Base-by-base conservation (phyloP, 1,140 invertebrate species). In the Camponotus vicinus region DNA sequence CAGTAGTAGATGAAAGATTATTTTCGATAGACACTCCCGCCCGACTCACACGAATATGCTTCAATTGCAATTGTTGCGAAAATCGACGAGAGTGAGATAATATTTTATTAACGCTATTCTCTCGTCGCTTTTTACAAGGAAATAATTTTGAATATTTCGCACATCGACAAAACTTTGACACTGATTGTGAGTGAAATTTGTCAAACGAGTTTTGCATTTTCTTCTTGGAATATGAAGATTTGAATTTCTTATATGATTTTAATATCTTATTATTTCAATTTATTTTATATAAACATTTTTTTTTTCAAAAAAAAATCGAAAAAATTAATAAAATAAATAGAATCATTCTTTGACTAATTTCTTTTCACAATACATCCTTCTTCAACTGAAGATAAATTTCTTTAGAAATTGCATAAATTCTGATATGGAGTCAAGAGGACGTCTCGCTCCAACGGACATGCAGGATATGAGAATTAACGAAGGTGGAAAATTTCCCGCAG, bases 1-100 rank as follows among this genome's bases (percentile, higher is more conserved):
- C 49, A 52, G 11, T 13, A n/a, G 18, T 40, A 55, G n/a, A 42
- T 63, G 61, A 89, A 86, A 86, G 79, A 89, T 86, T 77, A 84
- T 37, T 75, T 77, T 70, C 7, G 49, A 84, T 55, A 49, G 61
- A 59, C 13, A 55, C 61, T 32, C 70, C 5, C 49, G 18, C 40
- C 11, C 66, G 27, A 27, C 1, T 27, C 27, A 27, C n/a, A 80
- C 21, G 34, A 57, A 40, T 34, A 27, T 15, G 8, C 64, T 52
- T 70, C 64, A n/a, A 42, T 69, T 45, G 34, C 77, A 57, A 70
- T 71, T 55, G n/a, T 80, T 55, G 64, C 34, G 64, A 21, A 70
- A 80, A 57, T 80, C 52, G 18, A 18, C 37, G 13, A 18, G 18
- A 42, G 37, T 13, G 15, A 42, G 27, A 45, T 37, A 59, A 73